These are phyloP conservation scores for Odontamblyopus rebecca DNA, from an alignment of 2,797 vertebrate species.

Conservation along the genomic window DNA sequence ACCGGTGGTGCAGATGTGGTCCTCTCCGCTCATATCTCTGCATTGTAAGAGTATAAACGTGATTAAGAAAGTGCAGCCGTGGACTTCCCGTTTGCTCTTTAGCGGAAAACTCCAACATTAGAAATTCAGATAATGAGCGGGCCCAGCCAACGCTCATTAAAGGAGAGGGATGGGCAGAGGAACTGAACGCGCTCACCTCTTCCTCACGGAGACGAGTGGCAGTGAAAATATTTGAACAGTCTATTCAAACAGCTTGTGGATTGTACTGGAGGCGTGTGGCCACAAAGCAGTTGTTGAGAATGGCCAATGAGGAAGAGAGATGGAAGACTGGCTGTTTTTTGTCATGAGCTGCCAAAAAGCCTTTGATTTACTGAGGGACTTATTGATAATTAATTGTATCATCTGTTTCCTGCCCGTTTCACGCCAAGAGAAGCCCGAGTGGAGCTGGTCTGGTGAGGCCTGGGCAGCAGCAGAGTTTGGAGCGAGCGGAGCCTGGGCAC, in stretches of 20 bases:
- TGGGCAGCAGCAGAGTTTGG: slow-evolving; percentile 65
- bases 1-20: too few species aligned
- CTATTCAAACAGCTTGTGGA: slow-evolving; percentile 86
- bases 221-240: slow-evolving; percentile 87
- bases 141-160: slow-evolving; percentile 75
- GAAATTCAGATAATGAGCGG: slow-evolving; percentile 74
- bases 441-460: slow-evolving; percentile 76
- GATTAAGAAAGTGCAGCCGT: slow-evolving; percentile 4
- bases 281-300: slow-evolving; percentile 86
- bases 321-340: slow-evolving; percentile 66
- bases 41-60: slow-evolving; percentile 67
- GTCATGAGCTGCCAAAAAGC: slow-evolving; percentile 78
- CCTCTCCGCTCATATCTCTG: neutral
- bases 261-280: slow-evolving; percentile 72
- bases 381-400: slow-evolving; percentile 88
- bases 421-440: slow-evolving; percentile 79
- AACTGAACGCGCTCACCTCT: slow-evolving; percentile 64
- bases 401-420: slow-evolving; percentile 80
- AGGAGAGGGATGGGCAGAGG: slow-evolving; percentile 64
- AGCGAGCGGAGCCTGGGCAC: slow-evolving; percentile 68
- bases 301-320: slow-evolving; percentile 77
- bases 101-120: slow-evolving; percentile 65
- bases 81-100: slow-evolving; percentile 61
- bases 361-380: slow-evolving; percentile 84
- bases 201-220: slow-evolving; percentile 69